Evolutionary conservation across 1,140 invertebrate genomes (phyloP).

Genomic region (Pomacea maculata): DNA sequence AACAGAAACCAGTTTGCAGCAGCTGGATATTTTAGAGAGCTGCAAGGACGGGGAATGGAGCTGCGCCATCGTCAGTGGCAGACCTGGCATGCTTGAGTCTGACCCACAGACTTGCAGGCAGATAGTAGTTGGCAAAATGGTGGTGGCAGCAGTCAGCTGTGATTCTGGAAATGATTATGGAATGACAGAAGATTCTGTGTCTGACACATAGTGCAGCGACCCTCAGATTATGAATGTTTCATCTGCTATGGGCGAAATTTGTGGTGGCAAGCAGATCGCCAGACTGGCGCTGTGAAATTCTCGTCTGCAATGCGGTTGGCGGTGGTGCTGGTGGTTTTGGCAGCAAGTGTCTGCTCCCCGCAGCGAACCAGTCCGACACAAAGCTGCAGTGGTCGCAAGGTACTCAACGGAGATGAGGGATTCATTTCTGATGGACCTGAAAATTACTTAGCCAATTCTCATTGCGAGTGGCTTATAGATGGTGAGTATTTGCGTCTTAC

Average conservation of each 20-base stretch:
- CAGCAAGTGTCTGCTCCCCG: constrained; percentile 18
- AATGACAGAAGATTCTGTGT: not conserved
- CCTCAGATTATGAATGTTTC: not conserved
- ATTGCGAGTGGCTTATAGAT: constrained; percentile 96
- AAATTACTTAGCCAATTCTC: constrained; percentile 90
- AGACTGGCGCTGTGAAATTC: not conserved
- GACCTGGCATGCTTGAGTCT: not conserved
- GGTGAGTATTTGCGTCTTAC: constrained; percentile 65
- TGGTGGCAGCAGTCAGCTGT: constrained; percentile 25
- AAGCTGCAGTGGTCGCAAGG: constrained; percentile 34
- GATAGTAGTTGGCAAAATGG: constrained; percentile 3
- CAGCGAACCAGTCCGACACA: constrained; percentile 1
- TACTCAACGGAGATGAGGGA: constrained; percentile 66
- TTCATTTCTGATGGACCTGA: constrained; percentile 89
- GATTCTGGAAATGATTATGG: not conserved
- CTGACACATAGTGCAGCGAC: not conserved
- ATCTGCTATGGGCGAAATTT: constrained; percentile 3
- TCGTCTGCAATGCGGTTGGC: not conserved
- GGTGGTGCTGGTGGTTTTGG: constrained; percentile 7
- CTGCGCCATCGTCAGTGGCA: not conserved
- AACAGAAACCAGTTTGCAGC: not conserved
- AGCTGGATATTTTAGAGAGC: not conserved
- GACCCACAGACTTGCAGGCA: constrained; percentile 22
- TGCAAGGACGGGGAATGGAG: not conserved
- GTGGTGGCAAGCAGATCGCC: not conserved